Base-by-base conservation (phyloP, 2,888 invertebrate species). In the Lapara coniferarum region DNA sequence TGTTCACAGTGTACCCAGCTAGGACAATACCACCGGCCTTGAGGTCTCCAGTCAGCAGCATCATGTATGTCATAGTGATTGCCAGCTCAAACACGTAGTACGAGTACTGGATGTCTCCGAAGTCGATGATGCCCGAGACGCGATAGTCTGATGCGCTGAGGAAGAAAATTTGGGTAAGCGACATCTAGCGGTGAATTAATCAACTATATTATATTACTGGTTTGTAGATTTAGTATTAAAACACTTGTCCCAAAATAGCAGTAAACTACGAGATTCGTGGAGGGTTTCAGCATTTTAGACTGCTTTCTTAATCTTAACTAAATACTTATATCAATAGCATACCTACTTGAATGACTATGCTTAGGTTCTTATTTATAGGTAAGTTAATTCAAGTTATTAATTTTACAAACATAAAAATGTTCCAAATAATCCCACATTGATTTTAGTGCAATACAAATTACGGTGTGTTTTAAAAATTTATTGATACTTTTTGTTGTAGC, bases 31-130 rank as follows among this genome's bases (percentile, higher is more conserved):
- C 96, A 0, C 96, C 97, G 14, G 94, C 90, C 19, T 92, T 86
- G 0, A 96, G 82, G 71, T 95, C 94, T 14, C 95, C 95, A 0
- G 95, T 94, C 72, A 96, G 92, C 51, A 98, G 86, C 84, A 98
- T 96, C 95, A 97, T 95, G 87, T 98, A 98, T 19, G 96, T 95
- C 89, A 97, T 95, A 1, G 96, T 92, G 72, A 98, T 96, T 1
- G 98, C 97, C 71, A 98, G 84, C 85, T 99, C 98, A 86, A 97
- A 98, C 56, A 98, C 90, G 73, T 96, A 95, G 81, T 96, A 97
- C 0, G 96, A 95, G 70, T 94, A 91, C 73, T 96, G 96, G 30
- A 96, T 94, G 86, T 98, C 98, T 0, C 98, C 98, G 83, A 98
- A 98, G 91, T 99, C 98, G 14, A 99, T 95, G 67, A 98, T 91